Evolutionary conservation across 2,113 vertebrate genomes (phyloP).

Genomic region (Pycnonotus jocosus): DNA sequence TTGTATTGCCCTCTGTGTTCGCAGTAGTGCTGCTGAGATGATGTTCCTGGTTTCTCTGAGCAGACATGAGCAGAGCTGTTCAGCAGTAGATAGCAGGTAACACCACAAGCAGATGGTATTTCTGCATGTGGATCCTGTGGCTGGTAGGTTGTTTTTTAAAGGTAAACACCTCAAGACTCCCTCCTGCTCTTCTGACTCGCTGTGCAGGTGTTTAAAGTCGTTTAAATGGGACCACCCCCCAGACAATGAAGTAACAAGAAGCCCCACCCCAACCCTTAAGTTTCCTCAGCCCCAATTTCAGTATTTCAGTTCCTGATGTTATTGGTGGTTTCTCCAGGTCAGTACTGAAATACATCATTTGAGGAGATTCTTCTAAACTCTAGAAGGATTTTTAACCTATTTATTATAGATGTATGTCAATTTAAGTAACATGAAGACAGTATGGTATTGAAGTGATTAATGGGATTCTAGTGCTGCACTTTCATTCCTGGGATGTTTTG

Average conservation of each 20-base stretch:
- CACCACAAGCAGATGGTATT: background rate
- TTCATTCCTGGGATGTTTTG: background rate
- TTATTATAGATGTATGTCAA: background rate
- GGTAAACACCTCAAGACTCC: background rate
- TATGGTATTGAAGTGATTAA: background rate
- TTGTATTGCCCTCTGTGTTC: background rate
- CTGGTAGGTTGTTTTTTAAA: background rate
- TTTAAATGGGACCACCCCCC: background rate
- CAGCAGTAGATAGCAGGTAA: background rate
- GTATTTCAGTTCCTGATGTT: background rate
- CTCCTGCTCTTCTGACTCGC: background rate
- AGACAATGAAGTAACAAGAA: background rate
- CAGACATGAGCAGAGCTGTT: background rate
- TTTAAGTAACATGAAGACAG: background rate
- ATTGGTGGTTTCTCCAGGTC: background rate
- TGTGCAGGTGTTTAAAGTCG: background rate
- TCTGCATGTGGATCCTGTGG: background rate
- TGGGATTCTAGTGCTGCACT: background rate
- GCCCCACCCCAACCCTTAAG: background rate
- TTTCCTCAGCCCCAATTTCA: background rate
- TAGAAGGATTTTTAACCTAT: background rate
- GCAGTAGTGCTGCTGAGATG: background rate
- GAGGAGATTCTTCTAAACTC: background rate
- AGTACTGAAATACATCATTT: background rate
- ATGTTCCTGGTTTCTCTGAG: background rate